Conservation (phyloP, 2,113 vertebrate species). For the Prunella himalayana region DNA sequence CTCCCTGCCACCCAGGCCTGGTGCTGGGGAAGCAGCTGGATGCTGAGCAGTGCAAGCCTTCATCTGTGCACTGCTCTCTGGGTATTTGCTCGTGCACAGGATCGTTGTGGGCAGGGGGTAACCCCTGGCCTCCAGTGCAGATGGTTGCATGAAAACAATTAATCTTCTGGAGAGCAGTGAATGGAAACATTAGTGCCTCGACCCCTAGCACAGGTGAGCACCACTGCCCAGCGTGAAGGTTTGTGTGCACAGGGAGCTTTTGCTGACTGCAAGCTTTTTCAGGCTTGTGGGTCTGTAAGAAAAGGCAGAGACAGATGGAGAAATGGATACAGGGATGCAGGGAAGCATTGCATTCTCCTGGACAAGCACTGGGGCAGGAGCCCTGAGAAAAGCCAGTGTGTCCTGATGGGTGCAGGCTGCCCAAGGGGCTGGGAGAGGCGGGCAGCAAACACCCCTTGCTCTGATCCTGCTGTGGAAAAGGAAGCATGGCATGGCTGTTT, state of each 20-base stretch:
- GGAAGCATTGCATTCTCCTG: neutral
- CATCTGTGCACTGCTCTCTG: neutral
- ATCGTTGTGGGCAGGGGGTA: neutral
- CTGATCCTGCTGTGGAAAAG: neutral
- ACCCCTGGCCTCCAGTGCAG: neutral
- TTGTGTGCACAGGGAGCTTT: neutral
- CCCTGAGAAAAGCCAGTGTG: neutral
- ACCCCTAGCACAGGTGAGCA: neutral
- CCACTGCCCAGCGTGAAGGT: neutral
- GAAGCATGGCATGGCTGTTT: neutral
- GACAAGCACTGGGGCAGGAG: neutral
- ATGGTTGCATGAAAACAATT: neutral
- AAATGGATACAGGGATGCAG: neutral
- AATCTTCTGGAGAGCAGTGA: neutral
- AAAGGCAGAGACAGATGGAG: neutral
- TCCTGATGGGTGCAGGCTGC: neutral
- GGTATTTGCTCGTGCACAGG: neutral
- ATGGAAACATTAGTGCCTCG: neutral
- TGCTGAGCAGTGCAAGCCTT: neutral
- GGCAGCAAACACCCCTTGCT: neutral
- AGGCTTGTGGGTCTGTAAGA: neutral
- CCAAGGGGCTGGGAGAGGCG: neutral
- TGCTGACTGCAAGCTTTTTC: neutral
- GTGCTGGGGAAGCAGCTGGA: neutral
- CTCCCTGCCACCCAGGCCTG: neutral